Evolutionary conservation across 2,797 vertebrate species (phyloP).

Genomic region (Halcyon chelicuti): DNA sequence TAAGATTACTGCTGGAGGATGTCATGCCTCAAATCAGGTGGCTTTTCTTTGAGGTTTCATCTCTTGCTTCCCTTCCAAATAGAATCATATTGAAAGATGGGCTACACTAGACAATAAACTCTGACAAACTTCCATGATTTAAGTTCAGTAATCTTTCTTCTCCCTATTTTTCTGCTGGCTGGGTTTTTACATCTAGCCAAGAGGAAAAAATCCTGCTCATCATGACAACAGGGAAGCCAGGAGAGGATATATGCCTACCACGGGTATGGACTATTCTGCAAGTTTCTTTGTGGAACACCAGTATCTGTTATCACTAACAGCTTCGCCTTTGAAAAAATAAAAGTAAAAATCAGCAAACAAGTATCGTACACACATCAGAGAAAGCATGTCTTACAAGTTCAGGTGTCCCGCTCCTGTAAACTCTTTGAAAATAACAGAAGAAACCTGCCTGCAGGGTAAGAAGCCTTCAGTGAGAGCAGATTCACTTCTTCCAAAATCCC

Average conservation of each 20-base stretch:
- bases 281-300: not conserved
- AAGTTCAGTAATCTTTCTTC: not conserved
- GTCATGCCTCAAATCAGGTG: constrained; percentile 32
- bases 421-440: not conserved
- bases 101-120: constrained; percentile 4
- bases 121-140: constrained; percentile 3
- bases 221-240: not conserved
- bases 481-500: not conserved
- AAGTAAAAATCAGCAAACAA: not conserved
- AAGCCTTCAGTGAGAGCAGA: not conserved
- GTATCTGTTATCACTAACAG: not conserved
- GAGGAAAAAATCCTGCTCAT: constrained; percentile 28
- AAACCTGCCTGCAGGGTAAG: not conserved
- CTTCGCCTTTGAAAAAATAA: not conserved
- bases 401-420: not conserved
- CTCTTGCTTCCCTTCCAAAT: constrained; percentile 20
- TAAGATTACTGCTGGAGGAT: constrained; percentile 42
- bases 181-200: constrained; percentile 25
- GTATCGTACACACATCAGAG: not conserved
- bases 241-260: not conserved
- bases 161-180: constrained; percentile 18
- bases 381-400: not conserved
- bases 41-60: constrained; percentile 53
- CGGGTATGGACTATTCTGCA: not conserved
- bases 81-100: constrained; percentile 32